Evolutionary conservation across 2,888 invertebrate species (phyloP).

Genomic region (Agonopterix heracliana): DNA sequence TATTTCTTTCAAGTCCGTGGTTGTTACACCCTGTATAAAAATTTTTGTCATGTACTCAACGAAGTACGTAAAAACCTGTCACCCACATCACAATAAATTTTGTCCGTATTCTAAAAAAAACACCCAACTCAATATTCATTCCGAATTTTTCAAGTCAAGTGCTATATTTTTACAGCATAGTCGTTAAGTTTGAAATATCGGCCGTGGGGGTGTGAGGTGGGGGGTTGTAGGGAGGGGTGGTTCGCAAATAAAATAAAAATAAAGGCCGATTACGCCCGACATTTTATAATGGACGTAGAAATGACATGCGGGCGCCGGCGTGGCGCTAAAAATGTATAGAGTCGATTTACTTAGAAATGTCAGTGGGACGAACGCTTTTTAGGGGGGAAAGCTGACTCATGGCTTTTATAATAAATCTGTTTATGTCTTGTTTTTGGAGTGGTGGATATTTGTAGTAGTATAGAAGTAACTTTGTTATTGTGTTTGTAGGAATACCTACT

Average conservation of each 20-base stretch:
- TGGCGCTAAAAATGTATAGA: constrained; percentile 19
- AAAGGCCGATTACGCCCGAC: constrained; percentile 71
- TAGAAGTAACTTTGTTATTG: too few species aligned
- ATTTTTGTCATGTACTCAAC: too few species aligned
- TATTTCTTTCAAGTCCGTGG: too few species aligned
- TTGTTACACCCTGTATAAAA: background rate
- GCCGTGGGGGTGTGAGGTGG: constrained; percentile 29
- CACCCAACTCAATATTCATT: constrained; percentile 51
- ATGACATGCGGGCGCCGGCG: constrained; percentile 71
- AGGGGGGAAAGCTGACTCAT: background rate
- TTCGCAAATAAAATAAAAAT: constrained; percentile 73
- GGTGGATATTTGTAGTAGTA: too few species aligned
- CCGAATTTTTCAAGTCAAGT: constrained; percentile 57
- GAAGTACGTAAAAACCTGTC: too few species aligned
- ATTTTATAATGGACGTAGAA: constrained; percentile 72
- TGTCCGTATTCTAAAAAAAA: constrained; percentile 8
- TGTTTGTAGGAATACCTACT: too few species aligned
- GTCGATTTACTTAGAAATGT: constrained; percentile 29
- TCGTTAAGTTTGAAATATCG: constrained; percentile 66
- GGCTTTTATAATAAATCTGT: constrained; percentile 1
- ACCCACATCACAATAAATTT: too few species aligned
- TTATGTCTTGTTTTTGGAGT: background rate
- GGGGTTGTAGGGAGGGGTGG: constrained; percentile 31
- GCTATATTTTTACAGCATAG: constrained; percentile 67
- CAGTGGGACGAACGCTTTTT: constrained; percentile 16